phyloP scores from a whole-genome alignment of 2,113 vertebrate genomes.

The Fulica atra region DNA sequence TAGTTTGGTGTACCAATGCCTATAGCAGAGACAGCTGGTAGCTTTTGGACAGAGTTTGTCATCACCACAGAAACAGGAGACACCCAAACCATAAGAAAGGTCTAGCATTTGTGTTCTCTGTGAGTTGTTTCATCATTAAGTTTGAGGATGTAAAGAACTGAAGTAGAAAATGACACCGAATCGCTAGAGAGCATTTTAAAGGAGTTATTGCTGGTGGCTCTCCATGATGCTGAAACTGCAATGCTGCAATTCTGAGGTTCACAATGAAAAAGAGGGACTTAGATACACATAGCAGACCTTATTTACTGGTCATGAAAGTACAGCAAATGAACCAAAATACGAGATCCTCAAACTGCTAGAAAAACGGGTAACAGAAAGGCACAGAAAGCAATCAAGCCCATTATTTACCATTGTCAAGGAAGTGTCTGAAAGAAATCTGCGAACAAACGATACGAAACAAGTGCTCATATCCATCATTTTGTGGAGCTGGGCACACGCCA shows the following conservation, averaged over 20 bases:
- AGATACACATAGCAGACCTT: not conserved
- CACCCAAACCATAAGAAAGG: not conserved
- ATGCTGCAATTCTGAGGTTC: not conserved
- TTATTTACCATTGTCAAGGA: conserved; percentile 36
- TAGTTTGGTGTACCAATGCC: not conserved
- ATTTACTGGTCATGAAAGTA: not conserved
- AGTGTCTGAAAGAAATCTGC: not conserved
- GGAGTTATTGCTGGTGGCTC: not conserved
- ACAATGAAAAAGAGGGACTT: not conserved
- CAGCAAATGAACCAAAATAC: conserved; percentile 10
- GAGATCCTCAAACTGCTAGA: conserved; percentile 1
- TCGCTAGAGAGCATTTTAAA: not conserved
- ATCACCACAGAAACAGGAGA: not conserved
- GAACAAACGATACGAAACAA: conserved; percentile 30
- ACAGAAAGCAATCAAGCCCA: conserved; percentile 22
- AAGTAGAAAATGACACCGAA: conserved; percentile 24
- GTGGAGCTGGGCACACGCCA: conserved; percentile 17
- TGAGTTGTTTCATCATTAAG: not conserved
- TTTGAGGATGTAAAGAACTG: not conserved
- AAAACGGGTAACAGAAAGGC: not conserved
- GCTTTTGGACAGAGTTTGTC: not conserved
- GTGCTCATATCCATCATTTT: conserved; percentile 12
- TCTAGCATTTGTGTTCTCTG: not conserved
- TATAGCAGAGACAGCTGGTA: not conserved
- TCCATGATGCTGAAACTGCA: not conserved